A percentile compares a stretch with the other conserved stretches of the same genome.
Evolutionary conservation across 2,797 vertebrate species (phyloP).

Genomic region (Gastrophryne carolinensis): DNA sequence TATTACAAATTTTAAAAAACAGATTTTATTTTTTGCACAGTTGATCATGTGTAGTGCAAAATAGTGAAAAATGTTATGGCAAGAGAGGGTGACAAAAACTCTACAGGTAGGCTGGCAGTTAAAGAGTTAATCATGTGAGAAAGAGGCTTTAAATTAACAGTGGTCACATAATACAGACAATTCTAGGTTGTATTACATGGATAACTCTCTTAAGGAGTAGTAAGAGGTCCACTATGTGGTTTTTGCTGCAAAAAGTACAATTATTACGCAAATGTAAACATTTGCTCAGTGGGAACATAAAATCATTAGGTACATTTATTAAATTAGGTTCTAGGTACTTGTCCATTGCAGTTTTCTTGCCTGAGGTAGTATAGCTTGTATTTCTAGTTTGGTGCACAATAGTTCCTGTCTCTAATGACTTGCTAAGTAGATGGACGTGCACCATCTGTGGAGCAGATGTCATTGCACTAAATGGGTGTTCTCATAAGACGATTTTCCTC

Average conservation of each 20-base stretch:
- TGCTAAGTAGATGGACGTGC: constrained; percentile 35
- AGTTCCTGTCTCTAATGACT: constrained; percentile 19
- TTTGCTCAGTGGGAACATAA: neutral
- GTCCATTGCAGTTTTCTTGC: neutral
- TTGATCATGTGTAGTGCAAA: no score
- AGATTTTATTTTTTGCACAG: no score
- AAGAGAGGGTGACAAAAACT: no score
- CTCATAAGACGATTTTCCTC: constrained; percentile 36
- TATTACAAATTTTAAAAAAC: no score
- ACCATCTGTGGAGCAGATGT: constrained; percentile 49
- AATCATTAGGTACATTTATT: constrained; percentile 25
- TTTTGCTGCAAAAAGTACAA: neutral
- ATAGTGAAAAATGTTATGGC: no score
- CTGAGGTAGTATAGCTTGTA: neutral
- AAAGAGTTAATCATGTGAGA: no score
- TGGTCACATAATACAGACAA: no score
- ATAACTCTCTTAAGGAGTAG: no score
- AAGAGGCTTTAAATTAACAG: no score
- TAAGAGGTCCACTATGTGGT: no score
- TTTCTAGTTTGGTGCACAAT: neutral
- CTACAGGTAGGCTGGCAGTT: no score
- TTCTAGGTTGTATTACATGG: no score
- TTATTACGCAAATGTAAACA: constrained; percentile 22
- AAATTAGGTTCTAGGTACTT: neutral
- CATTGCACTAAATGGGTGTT: constrained; percentile 41